Evolutionary conservation across 2,797 vertebrate species (phyloP).

Genomic region (Bovichtus diacanthus): DNA sequence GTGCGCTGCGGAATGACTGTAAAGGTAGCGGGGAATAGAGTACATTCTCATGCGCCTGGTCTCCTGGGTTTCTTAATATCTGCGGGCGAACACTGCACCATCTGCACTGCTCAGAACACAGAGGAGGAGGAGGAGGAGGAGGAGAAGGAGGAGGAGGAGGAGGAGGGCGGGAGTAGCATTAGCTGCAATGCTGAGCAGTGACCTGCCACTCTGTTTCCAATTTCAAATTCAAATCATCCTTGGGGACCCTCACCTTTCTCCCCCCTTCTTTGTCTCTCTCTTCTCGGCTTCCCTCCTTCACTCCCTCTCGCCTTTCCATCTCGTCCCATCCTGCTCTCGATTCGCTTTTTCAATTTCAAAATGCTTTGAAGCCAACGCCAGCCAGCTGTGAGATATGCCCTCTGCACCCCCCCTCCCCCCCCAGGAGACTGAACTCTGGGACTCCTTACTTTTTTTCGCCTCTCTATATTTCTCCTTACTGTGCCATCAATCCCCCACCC

Average conservation of each 20-base stretch:
- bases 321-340: slow-evolving; percentile 73
- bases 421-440: slow-evolving; percentile 64
- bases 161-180: slow-evolving; percentile 52
- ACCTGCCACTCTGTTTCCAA: slow-evolving; percentile 76
- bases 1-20: slow-evolving; percentile 45
- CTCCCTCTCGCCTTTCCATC: slow-evolving; percentile 55
- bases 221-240: slow-evolving; percentile 83
- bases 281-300: slow-evolving; percentile 29
- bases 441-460: slow-evolving; percentile 60
- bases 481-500: slow-evolving; percentile 72
- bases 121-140: slow-evolving; percentile 27
- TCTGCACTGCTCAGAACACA: slow-evolving; percentile 74
- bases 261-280: slow-evolving; percentile 47
- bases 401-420: slow-evolving; percentile 18
- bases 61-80: slow-evolving; percentile 83
- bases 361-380: slow-evolving; percentile 77
- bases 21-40: slow-evolving; percentile 54
- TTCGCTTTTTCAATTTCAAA: slow-evolving; percentile 80
- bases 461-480: slow-evolving; percentile 74
- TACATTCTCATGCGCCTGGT: slow-evolving; percentile 57
- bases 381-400: slow-evolving; percentile 60
- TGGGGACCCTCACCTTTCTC: slow-evolving; percentile 62
- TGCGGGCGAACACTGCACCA: slow-evolving; percentile 81
- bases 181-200: slow-evolving; percentile 67
- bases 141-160: slow-evolving; percentile 41